Conservation (phyloP, 2,797 vertebrate genomes). For the Rhinella marina region DNA sequence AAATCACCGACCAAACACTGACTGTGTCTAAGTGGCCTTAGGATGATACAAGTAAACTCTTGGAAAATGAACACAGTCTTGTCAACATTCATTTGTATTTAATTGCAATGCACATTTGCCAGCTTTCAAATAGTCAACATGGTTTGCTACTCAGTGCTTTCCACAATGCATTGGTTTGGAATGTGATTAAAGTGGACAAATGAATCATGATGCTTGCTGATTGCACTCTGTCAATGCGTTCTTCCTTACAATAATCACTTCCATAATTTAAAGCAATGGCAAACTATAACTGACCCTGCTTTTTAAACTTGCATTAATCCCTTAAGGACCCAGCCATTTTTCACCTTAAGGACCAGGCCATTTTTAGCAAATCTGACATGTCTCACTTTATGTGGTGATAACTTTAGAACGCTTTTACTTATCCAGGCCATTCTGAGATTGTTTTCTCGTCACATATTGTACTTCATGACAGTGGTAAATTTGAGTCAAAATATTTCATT, state of each 20-base stretch:
- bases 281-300: constrained; percentile 50
- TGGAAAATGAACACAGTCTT: constrained; percentile 18
- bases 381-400: too few relatives aligned
- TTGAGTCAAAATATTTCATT: too few relatives aligned
- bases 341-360: too few relatives aligned
- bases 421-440: too few relatives aligned
- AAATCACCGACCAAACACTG: too few relatives aligned
- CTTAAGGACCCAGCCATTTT: too few relatives aligned
- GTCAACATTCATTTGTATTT: constrained; percentile 22
- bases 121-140: constrained; percentile 1
- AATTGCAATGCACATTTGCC: constrained; percentile 32
- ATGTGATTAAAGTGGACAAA: constrained; percentile 55
- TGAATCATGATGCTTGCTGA: constrained; percentile 44
- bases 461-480: too few relatives aligned
- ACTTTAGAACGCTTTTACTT: too few relatives aligned
- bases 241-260: constrained; percentile 40
- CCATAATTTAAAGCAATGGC: constrained; percentile 33
- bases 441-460: too few relatives aligned
- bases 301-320: constrained; percentile 32
- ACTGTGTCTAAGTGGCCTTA: not conserved
- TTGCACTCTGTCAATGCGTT: constrained; percentile 37
- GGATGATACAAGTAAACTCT: not conserved
- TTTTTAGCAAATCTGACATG: too few relatives aligned
- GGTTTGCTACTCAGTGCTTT: not conserved
- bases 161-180: constrained; percentile 22